A percentile compares a stretch with the other conserved stretches of the same genome.
Conservation (phyloP, 1,140 invertebrate genomes). For the Psilanteris sp. region DNA sequence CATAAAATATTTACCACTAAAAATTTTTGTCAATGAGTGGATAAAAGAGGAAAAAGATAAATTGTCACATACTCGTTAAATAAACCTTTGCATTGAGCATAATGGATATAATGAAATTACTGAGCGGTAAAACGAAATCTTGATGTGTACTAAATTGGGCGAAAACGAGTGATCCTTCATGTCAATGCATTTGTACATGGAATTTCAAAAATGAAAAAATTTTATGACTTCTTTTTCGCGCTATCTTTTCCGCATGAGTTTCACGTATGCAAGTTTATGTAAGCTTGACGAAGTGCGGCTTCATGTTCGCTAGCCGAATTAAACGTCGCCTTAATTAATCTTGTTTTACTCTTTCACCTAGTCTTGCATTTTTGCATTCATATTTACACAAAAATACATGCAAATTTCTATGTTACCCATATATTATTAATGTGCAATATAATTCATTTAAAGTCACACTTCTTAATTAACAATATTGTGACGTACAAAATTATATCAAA, state of each 20-base stretch:
- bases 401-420: neutral
- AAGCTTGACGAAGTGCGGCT: conserved; percentile 55
- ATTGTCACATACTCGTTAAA: no score
- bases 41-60: no score
- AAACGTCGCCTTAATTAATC: conserved; percentile 69
- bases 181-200: conserved; percentile 9
- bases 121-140: conserved; percentile 22
- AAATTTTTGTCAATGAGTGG: no score
- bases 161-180: conserved; percentile 17
- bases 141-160: conserved; percentile 21
- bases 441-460: no score
- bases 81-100: conserved; percentile 26
- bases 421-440: neutral
- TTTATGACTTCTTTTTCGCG: conserved; percentile 9
- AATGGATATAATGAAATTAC: conserved; percentile 18
- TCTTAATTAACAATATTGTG: no score
- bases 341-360: conserved; percentile 55
- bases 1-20: no score
- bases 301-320: conserved; percentile 59
- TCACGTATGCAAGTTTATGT: conserved; percentile 46
- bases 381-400: conserved; percentile 13
- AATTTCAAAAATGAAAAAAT: conserved; percentile 15
- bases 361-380: conserved; percentile 13
- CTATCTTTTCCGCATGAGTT: conserved; percentile 49
- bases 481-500: no score